Evolutionary conservation across 92 coral and sea anemone species (phyloP), one percentile per base, ranked within the genome.

Genomic region (Palythoa caribaeorum): DNA sequence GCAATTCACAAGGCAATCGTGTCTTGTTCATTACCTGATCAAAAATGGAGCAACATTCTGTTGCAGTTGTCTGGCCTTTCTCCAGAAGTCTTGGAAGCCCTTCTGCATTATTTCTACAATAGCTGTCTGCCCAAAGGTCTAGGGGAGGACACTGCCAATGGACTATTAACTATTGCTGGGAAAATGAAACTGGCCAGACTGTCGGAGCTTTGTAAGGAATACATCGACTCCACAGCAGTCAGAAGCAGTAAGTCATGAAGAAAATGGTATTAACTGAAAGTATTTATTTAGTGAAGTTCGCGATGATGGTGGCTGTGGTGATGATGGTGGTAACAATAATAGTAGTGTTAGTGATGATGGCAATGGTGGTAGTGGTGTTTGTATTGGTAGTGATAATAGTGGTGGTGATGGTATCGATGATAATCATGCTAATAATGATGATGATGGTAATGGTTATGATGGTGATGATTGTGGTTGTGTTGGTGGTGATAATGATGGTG

Each of bases 1-100:
- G 86, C 75, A 7, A 44, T 81, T 20, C 86, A 81, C 86, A 65
- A 81, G 86, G 66, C 76, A 9, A 20, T 81, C 66, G 76, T 81
- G 17, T 47, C 86, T 14, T 81, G 86, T 21, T 66, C 63, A 20
- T 0, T 81, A 16, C 76, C 62, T 40, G 86, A 50, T 68, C 76
- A 81, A 48, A 51, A 81, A 20, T 81, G 86, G 86, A 81, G 62
- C 60, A 63, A 62, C 44, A 19, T 81, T 48, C 13, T 66, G 48
- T n/a, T 40, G 12, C 76, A 44, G 86, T 52, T 81, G 62, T 40
- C 86, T 12, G 86, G 50, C 14, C 76, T 81, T 50, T 20, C 86
- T 19, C 86, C 86, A 16, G 75, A 81, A 20, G 38, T 81, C 19
- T 36, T 81, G 21, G 76, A 81, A 28, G 86, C 76, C 20, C 59